Evolutionary conservation across 2,888 invertebrate genomes (phyloP).

Genomic region (Tiphia femorata): DNA sequence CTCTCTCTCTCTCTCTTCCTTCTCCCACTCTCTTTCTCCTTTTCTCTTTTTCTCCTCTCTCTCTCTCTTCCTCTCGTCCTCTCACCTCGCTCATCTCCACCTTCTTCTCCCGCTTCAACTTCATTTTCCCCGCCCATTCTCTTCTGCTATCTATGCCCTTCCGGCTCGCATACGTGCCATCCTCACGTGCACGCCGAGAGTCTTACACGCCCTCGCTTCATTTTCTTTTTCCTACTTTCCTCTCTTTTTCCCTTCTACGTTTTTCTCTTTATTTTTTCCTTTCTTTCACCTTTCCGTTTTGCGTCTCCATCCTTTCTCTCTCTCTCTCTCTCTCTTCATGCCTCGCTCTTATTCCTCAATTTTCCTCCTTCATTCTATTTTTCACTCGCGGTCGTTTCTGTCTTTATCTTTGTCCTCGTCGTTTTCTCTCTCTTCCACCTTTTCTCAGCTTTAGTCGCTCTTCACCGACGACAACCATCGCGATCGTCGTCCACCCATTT

Average conservation of each 20-base stretch:
- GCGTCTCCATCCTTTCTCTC: slow-evolving; percentile 8
- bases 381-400: background rate
- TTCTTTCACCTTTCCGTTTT: slow-evolving; percentile 24
- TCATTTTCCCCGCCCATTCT: slow-evolving; percentile 24
- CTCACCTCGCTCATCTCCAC: slow-evolving; percentile 21
- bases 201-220: background rate
- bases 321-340: slow-evolving; percentile 5
- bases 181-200: background rate
- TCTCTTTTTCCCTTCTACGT: slow-evolving; percentile 6
- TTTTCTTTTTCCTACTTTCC: slow-evolving; percentile 11
- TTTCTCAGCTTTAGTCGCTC: background rate
- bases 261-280: slow-evolving; percentile 25
- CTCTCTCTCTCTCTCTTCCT: slow-evolving; percentile 27
- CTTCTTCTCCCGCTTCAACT: slow-evolving; percentile 37
- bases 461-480: too few species aligned
- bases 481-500: too few species aligned
- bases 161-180: slow-evolving; percentile 37
- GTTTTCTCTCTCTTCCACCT: too few species aligned
- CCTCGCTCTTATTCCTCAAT: background rate
- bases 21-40: slow-evolving; percentile 25
- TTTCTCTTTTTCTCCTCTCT: slow-evolving; percentile 23
- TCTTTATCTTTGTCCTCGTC: slow-evolving; percentile 7
- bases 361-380: too few species aligned
- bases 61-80: slow-evolving; percentile 25
- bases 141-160: slow-evolving; percentile 39